A percentile compares a stretch with the other conserved stretches of the same genome.
phyloP scores from a whole-genome alignment of 2,113 vertebrate species.

The Gobio gobio region DNA sequence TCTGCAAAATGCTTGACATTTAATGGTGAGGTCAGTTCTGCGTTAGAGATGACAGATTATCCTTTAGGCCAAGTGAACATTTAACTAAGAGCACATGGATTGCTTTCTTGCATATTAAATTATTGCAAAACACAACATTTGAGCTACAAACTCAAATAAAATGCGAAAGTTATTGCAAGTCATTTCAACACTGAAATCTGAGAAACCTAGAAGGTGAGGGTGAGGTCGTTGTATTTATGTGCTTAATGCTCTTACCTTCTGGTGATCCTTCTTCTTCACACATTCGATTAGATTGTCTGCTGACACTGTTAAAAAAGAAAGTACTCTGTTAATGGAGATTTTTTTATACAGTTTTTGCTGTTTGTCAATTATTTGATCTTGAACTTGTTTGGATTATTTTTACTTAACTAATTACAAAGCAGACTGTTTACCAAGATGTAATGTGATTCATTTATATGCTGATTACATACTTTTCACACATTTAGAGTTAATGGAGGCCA shows the following conservation, averaged over 20 bases:
- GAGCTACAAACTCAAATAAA: neutral
- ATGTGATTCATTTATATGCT: neutral
- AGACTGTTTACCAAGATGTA: neutral
- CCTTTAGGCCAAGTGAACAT: conserved; percentile 28
- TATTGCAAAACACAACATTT: conserved; percentile 1
- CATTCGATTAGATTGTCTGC: conserved; percentile 83
- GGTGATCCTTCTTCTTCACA: conserved; percentile 85
- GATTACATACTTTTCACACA: too few relatives aligned
- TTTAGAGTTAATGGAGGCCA: neutral
- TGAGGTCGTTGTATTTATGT: neutral
- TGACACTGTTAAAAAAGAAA: conserved; percentile 53
- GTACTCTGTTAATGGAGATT: neutral
- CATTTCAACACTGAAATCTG: neutral
- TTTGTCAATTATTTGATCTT: neutral
- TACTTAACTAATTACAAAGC: conserved; percentile 11
- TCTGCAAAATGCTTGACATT: conserved; percentile 40
- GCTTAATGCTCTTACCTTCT: conserved; percentile 76
- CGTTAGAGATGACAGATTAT: conserved; percentile 8
- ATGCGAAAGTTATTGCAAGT: neutral
- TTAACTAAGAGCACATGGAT: conserved; percentile 8
- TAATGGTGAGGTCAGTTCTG: conserved; percentile 43
- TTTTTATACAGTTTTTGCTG: neutral
- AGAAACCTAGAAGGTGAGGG: neutral
- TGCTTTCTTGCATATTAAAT: conserved; percentile 27
- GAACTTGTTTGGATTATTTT: conserved; percentile 14